These are phyloP conservation scores for Fistularia tabacaria DNA, from an alignment of 2,797 vertebrate species.

Conservation along the genomic window DNA sequence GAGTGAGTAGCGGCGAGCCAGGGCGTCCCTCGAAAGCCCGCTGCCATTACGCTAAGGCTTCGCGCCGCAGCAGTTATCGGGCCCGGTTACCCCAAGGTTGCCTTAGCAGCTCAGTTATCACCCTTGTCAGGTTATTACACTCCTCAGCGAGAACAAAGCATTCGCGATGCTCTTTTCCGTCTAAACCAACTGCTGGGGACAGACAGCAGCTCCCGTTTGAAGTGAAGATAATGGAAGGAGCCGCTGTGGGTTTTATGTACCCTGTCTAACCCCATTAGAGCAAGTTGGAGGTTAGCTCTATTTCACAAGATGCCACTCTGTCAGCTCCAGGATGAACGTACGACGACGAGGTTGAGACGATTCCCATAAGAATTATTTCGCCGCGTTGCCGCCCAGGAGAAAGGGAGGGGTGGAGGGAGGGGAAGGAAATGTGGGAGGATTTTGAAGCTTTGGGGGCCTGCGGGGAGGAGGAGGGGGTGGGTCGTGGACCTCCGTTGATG, in stretches of 20 bases:
- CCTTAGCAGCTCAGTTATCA: slow-evolving; percentile 42
- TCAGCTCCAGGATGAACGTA: too few relatives aligned
- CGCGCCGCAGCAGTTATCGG: slow-evolving; percentile 44
- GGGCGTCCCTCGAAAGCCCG: slow-evolving; percentile 33
- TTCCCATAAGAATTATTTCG: slow-evolving; percentile 49
- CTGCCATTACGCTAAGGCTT: slow-evolving; percentile 47
- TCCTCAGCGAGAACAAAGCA: slow-evolving; percentile 57
- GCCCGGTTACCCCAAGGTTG: slow-evolving; percentile 48
- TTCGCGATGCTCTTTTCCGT: slow-evolving; percentile 48
- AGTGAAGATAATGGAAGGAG: slow-evolving; percentile 53
- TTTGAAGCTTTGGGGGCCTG: slow-evolving; percentile 36
- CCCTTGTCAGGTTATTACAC: slow-evolving; percentile 56
- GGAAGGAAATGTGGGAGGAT: slow-evolving; percentile 34
- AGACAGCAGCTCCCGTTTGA: slow-evolving; percentile 47
- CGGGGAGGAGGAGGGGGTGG: slow-evolving; percentile 57
- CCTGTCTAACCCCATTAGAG: slow-evolving; percentile 25
- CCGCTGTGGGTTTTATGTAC: slow-evolving; percentile 49
- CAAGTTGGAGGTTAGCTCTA: slow-evolving; percentile 43
- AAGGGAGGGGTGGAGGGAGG: slow-evolving; percentile 11
- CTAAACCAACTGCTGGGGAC: slow-evolving; percentile 35
- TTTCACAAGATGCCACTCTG: slow-evolving; percentile 16
- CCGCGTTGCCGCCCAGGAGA: slow-evolving; percentile 64
- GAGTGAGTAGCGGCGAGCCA: slow-evolving; percentile 3
- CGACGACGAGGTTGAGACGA: neutral
- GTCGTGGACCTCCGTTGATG: slow-evolving; percentile 86